Percentiles rank a stretch among this genome's conserved stretches.
Conservation (phyloP, 2,888 invertebrate species). For the Pandemis heparana region DNA sequence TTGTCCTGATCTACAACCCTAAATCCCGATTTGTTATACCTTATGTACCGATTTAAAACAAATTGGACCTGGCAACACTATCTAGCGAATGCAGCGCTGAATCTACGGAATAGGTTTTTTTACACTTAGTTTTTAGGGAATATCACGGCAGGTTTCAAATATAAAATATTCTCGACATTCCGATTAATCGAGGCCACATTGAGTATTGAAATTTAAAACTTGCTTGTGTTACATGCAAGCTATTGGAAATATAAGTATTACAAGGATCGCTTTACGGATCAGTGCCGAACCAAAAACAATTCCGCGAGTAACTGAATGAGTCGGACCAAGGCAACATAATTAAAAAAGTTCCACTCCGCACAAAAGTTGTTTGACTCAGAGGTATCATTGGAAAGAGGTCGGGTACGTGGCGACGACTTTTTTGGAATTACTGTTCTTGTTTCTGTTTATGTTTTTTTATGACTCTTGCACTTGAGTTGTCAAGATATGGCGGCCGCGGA, state of each 20-base stretch:
- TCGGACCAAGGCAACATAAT: conserved; percentile 56
- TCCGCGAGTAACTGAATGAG: conserved; percentile 50
- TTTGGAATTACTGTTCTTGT: conserved; percentile 50
- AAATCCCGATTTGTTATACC: no score
- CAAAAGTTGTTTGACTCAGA: conserved; percentile 48
- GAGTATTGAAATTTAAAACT: not conserved
- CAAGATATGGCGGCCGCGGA: conserved; percentile 37
- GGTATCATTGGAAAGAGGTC: conserved; percentile 47
- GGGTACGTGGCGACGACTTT: conserved; percentile 45
- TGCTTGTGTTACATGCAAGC: not conserved
- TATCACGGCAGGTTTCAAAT: no score
- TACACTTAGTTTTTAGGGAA: no score
- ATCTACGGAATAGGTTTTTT: no score
- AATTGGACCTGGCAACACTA: no score
- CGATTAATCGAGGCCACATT: not conserved
- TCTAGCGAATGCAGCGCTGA: no score
- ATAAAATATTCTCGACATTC: no score
- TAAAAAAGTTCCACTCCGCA: conserved; percentile 56
- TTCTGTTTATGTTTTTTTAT: conserved; percentile 49
- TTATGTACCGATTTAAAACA: no score
- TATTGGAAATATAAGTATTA: not conserved
- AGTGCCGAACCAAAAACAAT: conserved; percentile 42
- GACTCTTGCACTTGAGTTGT: conserved; percentile 41
- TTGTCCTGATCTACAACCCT: no score
- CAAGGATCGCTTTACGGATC: not conserved